Base-by-base conservation (phyloP, 2,888 invertebrate genomes). In the Caenorhabditis zanzibari region DNA sequence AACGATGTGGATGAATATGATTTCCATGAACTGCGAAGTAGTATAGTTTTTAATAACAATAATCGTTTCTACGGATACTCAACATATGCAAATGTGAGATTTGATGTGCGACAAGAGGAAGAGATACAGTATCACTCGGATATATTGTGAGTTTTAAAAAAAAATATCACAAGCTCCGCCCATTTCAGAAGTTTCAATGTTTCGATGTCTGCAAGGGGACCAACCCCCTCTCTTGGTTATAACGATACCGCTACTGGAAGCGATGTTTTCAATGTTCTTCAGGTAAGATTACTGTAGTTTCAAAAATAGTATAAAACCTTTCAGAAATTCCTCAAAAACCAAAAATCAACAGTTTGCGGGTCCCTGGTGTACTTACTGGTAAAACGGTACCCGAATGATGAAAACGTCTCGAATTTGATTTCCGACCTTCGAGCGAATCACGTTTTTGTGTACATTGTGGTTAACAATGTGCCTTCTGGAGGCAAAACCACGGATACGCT, bases 91-190 rank as follows among this genome's bases (percentile, higher is more conserved):
- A 59, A 59, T 38, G 59, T 59, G 2, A 38, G 59, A 41, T 41
- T 61, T 41, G 61, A 41, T 61, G 35, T 41, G 24, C 2, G 41
- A 14, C 24, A 61, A 14, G 61, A 61, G 24, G 61, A 61, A 19
- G 24, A 61, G 61, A 41, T 61, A 16, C 61, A 61, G 61, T 61
- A 61, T 59, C 59, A 59, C n/a, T 59, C 59, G 9, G 59, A 59
- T 38, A n/a, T 38, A 38, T 59, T 2, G 58, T 58, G n/a, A 28
- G 58, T 58, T 35, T 32, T 32, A 6, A n/a, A n/a, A n/a, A n/a
- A n/a, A n/a, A n/a, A n/a, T n/a, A n/a, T n/a, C n/a, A n/a, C n/a
- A n/a, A n/a, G n/a, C n/a, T n/a, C n/a, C n/a, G n/a, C n/a, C n/a
- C 12, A 38, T 38, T 59, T 38, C 38, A 59, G 59, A 3, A 22